Conservation (phyloP, 2,113 vertebrate species). For the Hiodon tergisus region DNA sequence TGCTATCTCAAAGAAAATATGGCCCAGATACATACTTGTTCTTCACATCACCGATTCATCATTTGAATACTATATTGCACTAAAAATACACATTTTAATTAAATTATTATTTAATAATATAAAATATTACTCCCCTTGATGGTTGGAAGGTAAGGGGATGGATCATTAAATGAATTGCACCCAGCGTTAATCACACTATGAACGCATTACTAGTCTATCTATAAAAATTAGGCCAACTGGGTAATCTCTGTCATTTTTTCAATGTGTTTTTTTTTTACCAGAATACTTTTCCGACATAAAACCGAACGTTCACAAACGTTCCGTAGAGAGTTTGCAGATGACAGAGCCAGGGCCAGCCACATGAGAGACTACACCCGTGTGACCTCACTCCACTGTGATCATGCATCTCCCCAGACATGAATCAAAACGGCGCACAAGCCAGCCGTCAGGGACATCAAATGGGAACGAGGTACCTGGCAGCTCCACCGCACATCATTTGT, state of each 20-base stretch:
- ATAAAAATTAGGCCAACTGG: too few relatives aligned
- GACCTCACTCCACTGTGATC: neutral
- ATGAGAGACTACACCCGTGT: neutral
- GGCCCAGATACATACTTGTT: neutral
- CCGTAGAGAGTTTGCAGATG: neutral
- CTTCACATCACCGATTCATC: neutral
- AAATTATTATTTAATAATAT: too few relatives aligned
- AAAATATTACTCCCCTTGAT: too few relatives aligned
- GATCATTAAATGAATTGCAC: too few relatives aligned
- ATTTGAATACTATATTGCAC: too few relatives aligned
- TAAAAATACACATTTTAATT: too few relatives aligned
- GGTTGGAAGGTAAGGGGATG: too few relatives aligned
- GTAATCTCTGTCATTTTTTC: too few relatives aligned
- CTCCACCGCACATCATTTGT: constrained; percentile 34
- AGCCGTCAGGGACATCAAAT: neutral
- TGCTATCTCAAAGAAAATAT: neutral
- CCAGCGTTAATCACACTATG: too few relatives aligned
- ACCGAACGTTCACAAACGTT: neutral
- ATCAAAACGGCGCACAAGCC: neutral
- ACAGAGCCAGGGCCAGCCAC: constrained; percentile 1
- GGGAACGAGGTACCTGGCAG: neutral
- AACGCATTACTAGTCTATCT: too few relatives aligned
- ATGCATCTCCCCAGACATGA: neutral
- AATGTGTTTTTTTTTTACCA: neutral
- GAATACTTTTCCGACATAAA: constrained; percentile 3